phyloP scores from a whole-genome alignment of 2,888 invertebrate species.

The Erebia ligea region DNA sequence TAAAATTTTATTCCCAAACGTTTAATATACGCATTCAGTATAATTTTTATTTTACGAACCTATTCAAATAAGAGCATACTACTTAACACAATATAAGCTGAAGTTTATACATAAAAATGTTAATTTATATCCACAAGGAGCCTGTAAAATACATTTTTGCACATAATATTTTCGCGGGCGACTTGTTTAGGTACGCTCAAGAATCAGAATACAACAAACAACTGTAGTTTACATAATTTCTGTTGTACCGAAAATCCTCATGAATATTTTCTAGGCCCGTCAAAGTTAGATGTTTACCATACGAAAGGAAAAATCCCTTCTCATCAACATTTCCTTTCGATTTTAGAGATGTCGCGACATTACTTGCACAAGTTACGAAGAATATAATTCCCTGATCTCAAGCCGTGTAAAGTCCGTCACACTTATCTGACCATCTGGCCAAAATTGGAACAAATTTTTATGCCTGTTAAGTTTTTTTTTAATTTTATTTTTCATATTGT shows the following conservation, averaged over 20 bases:
- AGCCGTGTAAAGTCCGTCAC: too few species aligned
- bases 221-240: constrained; percentile 30
- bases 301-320: constrained; percentile 18
- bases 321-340: constrained; percentile 19
- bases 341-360: constrained; percentile 5
- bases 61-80: not conserved
- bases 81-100: not conserved
- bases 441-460: too few species aligned
- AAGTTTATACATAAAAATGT: constrained; percentile 21
- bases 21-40: not conserved
- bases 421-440: too few species aligned
- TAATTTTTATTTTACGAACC: constrained; percentile 3
- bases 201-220: constrained; percentile 30
- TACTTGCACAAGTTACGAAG: not conserved
- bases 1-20: not conserved
- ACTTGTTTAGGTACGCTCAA: constrained; percentile 8
- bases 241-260: constrained; percentile 30
- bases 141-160: constrained; percentile 17
- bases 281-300: constrained; percentile 18
- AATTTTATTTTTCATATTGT: too few species aligned
- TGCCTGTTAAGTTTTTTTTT: too few species aligned
- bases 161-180: not conserved
- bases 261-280: constrained; percentile 37
- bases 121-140: constrained; percentile 7
- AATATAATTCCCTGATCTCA: not conserved